Evolutionary conservation across 2,888 invertebrate species (phyloP).

Genomic region (Eupithecia insigniata): DNA sequence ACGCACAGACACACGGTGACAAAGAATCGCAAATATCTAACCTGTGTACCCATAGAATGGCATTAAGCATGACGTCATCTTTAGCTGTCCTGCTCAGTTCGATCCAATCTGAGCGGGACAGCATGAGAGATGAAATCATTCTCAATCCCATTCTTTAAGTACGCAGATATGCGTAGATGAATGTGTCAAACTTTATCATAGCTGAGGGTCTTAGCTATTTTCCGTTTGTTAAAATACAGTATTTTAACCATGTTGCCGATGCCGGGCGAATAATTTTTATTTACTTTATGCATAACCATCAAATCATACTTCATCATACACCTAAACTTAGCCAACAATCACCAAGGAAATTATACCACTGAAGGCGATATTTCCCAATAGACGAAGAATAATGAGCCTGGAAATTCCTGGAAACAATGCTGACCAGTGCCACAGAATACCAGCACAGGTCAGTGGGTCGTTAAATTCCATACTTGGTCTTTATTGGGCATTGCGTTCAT

Average conservation of each 20-base stretch:
- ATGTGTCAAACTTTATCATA: not conserved
- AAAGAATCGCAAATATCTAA: too few species aligned
- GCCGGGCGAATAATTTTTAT: not conserved
- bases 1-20: too few species aligned
- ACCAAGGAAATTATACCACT: conserved; percentile 3
- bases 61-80: too few species aligned
- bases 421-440: conserved; percentile 18
- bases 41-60: too few species aligned
- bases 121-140: too few species aligned
- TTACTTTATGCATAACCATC: not conserved
- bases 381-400: conserved; percentile 8
- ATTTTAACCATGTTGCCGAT: not conserved
- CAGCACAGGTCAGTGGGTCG: conserved; percentile 16
- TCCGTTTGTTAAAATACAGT: not conserved
- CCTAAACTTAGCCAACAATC: conserved; percentile 1
- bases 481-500: conserved; percentile 33
- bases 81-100: too few species aligned
- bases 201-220: too few species aligned
- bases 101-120: too few species aligned
- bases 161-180: not conserved
- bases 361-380: conserved; percentile 19
- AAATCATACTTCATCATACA: not conserved
- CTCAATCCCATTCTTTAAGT: too few species aligned
- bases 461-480: conserved; percentile 34
- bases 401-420: conserved; percentile 1